Evolutionary conservation across 2,113 vertebrate genomes (phyloP).

Genomic region (Erinaceus europaeus): DNA sequence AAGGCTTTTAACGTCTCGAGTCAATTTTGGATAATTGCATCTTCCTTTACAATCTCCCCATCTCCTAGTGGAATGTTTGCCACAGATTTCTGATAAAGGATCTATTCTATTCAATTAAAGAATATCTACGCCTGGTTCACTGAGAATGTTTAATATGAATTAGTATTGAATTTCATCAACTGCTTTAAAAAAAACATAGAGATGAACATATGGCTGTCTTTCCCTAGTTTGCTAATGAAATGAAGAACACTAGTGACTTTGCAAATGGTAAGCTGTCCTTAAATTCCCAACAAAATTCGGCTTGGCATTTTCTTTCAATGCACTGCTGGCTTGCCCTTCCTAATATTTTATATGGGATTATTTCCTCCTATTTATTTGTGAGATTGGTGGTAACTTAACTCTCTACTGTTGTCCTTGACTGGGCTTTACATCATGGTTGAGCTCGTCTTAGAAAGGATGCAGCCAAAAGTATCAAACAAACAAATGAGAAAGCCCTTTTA

Average conservation of each 20-base stretch:
- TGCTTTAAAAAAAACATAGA: background rate
- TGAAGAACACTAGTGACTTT: background rate
- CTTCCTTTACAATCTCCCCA: background rate
- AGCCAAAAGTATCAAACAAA: background rate
- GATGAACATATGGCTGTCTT: background rate
- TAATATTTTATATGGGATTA: slow-evolving; percentile 25
- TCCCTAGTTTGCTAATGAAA: slow-evolving; percentile 29
- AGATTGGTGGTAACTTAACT: background rate
- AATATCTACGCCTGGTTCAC: background rate
- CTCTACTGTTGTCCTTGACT: background rate
- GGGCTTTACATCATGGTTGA: background rate
- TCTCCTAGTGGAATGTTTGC: background rate
- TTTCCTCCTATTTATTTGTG: background rate
- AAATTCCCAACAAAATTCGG: background rate
- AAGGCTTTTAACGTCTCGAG: background rate
- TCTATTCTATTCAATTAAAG: background rate
- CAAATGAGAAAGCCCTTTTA: background rate
- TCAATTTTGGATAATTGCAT: background rate
- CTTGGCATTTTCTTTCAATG: slow-evolving; percentile 28
- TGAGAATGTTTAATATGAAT: background rate
- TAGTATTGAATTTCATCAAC: background rate
- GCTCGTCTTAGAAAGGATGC: background rate
- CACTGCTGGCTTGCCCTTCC: background rate
- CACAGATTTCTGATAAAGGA: background rate
- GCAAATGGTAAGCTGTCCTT: slow-evolving; percentile 10